Conservation (phyloP, 2,113 vertebrate genomes). For the Helogale parvula region DNA sequence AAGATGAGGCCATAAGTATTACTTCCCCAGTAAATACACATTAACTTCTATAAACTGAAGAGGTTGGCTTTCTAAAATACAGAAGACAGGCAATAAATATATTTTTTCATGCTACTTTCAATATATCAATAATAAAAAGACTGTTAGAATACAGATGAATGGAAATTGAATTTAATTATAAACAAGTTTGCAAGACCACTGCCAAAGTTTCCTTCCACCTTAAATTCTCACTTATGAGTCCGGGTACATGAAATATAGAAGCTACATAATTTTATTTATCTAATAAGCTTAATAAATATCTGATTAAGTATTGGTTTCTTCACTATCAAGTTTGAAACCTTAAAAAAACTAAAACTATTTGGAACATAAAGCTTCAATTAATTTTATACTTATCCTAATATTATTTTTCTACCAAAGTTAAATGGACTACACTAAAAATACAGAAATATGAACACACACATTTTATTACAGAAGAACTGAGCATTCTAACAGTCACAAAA, state of each 20-base stretch:
- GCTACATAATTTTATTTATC: not conserved
- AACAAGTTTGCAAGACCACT: not conserved
- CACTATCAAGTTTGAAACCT: not conserved
- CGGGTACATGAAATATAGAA: not conserved
- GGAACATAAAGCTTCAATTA: not conserved
- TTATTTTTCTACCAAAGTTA: not conserved
- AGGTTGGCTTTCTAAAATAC: not conserved
- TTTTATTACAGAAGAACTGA: not conserved
- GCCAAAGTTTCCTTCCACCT: not conserved
- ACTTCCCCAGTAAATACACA: not conserved
- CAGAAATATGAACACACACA: not conserved
- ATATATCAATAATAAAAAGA: not conserved
- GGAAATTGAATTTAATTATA: constrained; percentile 35
- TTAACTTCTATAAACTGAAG: not conserved
- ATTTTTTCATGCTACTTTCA: not conserved
- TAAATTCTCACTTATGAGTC: not conserved
- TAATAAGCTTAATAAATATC: constrained; percentile 21
- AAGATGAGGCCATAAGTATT: not conserved
- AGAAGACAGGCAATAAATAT: not conserved
- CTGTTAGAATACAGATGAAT: not conserved
- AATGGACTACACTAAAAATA: not conserved
- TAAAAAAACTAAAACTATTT: not conserved
- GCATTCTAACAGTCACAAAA: not conserved
- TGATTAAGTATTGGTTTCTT: not conserved
- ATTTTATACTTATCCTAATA: not conserved